A percentile compares a stretch with the other conserved stretches of the same genome.
These are phyloP conservation scores for Caranx ignobilis DNA, from an alignment of 2,113 vertebrate species.

Conservation along the genomic window DNA sequence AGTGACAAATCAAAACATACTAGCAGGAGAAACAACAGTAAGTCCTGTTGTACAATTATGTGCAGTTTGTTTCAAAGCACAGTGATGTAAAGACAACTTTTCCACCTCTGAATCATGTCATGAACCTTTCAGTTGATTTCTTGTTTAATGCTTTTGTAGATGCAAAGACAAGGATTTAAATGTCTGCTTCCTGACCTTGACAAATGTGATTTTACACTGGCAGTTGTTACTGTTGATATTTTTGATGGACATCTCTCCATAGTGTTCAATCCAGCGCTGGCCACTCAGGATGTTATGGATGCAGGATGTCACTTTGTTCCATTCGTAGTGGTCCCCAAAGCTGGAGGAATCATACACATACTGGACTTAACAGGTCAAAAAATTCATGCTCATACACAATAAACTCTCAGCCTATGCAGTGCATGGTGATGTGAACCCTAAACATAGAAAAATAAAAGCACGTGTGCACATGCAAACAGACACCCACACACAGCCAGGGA, in stretches of 20 bases:
- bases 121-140: too few species aligned
- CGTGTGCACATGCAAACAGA: constrained; percentile 8
- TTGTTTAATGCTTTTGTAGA: too few species aligned
- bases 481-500: constrained; percentile 1
- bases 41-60: not conserved
- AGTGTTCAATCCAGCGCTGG: constrained; percentile 98
- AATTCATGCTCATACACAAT: not conserved
- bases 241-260: constrained; percentile 94
- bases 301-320: constrained; percentile 99
- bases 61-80: not conserved
- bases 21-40: not conserved
- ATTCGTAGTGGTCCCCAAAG: constrained; percentile 95
- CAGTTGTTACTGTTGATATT: constrained; percentile 88
- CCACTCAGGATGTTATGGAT: constrained; percentile 98
- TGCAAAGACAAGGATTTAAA: not conserved
- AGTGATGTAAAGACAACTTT: too few species aligned
- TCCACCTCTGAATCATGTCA: too few species aligned
- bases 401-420: not conserved
- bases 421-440: not conserved
- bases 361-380: not conserved
- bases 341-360: constrained; percentile 54
- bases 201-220: constrained; percentile 95
- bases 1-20: not conserved
- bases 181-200: constrained; percentile 87
- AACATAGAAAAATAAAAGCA: not conserved